Conservation (phyloP, 2,888 invertebrate genomes). For the Trachelus tabidus region DNA sequence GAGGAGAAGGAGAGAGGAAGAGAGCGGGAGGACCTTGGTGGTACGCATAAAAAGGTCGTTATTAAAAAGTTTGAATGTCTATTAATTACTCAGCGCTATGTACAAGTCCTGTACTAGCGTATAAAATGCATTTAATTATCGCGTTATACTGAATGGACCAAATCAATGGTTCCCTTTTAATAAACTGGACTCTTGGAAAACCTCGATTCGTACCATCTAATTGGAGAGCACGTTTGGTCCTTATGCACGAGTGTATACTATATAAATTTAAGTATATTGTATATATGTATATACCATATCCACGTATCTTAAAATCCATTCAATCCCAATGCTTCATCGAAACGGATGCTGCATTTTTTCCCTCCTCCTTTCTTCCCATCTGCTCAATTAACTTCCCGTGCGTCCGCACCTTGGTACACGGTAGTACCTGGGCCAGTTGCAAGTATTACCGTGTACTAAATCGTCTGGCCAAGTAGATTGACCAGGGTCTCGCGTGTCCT, state of each 20-base stretch:
- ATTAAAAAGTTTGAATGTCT: constrained; percentile 62
- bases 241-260: neutral
- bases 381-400: constrained; percentile 8
- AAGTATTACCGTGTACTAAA: neutral
- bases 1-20: neutral
- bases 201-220: constrained; percentile 49
- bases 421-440: neutral
- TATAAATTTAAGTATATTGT: neutral
- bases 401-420: neutral
- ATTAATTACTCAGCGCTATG: constrained; percentile 58
- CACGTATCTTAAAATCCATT: neutral
- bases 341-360: constrained; percentile 18
- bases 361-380: constrained; percentile 3
- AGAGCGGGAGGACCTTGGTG: constrained; percentile 24
- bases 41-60: constrained; percentile 56
- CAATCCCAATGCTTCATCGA: constrained; percentile 27
- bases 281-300: neutral
- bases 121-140: constrained; percentile 61
- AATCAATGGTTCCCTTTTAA: constrained; percentile 57
- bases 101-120: constrained; percentile 36
- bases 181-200: constrained; percentile 34
- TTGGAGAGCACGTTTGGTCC: neutral
- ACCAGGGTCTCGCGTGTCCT: neutral
- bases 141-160: constrained; percentile 49
- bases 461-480: neutral